Percentiles rank a stretch among this genome's conserved stretches.
Conservation (phyloP, 2,888 invertebrate genomes). For the Ceraclea dissimilis region DNA sequence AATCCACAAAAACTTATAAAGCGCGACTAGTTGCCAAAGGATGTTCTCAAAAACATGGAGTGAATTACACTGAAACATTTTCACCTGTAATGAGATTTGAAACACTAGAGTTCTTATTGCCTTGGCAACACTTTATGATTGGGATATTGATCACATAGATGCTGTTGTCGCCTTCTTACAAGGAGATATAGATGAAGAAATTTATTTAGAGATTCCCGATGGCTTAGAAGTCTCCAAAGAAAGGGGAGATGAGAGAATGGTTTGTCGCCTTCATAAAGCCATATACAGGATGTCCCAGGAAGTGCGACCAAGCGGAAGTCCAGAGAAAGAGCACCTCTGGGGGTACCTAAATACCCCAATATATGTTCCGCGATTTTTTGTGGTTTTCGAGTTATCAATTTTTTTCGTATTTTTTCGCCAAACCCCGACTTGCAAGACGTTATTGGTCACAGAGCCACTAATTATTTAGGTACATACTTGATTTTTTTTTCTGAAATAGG, state of each 20-base stretch:
- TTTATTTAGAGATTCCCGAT: neutral
- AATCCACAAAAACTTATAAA: neutral
- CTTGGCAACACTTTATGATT: neutral
- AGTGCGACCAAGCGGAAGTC: no score
- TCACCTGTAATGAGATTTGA: constrained; percentile 4
- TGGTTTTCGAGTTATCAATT: no score
- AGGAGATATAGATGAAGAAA: constrained; percentile 4
- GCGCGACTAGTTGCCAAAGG: constrained; percentile 1
- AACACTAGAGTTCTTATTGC: neutral
- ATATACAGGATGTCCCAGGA: no score
- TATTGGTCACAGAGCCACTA: no score
- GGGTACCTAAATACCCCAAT: no score
- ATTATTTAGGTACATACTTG: no score
- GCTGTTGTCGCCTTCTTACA: neutral
- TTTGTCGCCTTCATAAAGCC: neutral
- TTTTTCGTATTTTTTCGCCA: no score
- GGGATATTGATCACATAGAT: neutral
- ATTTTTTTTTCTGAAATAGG: no score
- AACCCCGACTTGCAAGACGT: no score
- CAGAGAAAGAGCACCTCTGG: no score
- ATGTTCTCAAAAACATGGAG: neutral
- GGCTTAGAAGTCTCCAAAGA: constrained; percentile 6
- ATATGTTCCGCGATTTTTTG: no score
- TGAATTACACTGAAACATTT: constrained; percentile 2
- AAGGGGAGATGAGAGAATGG: neutral